phyloP scores from a whole-genome alignment of 2,113 vertebrate species.

The Ciconia stormi region DNA sequence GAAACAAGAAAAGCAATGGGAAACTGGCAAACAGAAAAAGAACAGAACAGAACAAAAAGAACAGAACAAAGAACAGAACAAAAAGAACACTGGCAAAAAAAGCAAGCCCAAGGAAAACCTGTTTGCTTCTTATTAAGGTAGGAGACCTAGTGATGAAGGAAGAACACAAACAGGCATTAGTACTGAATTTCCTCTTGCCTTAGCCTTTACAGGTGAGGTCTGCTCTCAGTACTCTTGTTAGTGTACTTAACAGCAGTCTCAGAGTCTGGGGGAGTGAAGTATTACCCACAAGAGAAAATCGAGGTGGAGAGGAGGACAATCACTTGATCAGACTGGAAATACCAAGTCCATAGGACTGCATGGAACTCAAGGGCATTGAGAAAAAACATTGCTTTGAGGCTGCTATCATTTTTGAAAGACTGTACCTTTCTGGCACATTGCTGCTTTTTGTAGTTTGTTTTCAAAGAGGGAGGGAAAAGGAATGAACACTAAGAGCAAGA shows the following conservation, averaged over 20 bases:
- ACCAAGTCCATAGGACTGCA: neutral
- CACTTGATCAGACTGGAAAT: neutral
- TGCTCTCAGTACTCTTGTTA: neutral
- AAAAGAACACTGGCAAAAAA: neutral
- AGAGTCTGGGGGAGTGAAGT: neutral
- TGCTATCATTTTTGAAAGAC: neutral
- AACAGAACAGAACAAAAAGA: no score
- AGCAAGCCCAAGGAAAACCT: neutral
- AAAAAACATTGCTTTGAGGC: neutral
- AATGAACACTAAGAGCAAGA: neutral
- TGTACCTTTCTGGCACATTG: neutral
- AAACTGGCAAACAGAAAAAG: no score
- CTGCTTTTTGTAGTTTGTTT: neutral
- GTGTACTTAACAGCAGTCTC: neutral
- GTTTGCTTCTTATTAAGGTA: neutral
- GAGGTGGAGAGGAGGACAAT: neutral
- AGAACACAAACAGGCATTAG: neutral
- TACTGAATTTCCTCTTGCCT: neutral
- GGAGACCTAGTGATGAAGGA: neutral
- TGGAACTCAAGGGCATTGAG: neutral
- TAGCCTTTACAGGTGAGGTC: neutral
- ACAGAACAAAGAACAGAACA: no score
- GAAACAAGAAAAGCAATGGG: neutral
- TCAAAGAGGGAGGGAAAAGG: neutral
- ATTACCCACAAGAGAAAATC: neutral